phyloP scores from a whole-genome alignment of 2,113 vertebrate genomes.

The Mugil cephalus region DNA sequence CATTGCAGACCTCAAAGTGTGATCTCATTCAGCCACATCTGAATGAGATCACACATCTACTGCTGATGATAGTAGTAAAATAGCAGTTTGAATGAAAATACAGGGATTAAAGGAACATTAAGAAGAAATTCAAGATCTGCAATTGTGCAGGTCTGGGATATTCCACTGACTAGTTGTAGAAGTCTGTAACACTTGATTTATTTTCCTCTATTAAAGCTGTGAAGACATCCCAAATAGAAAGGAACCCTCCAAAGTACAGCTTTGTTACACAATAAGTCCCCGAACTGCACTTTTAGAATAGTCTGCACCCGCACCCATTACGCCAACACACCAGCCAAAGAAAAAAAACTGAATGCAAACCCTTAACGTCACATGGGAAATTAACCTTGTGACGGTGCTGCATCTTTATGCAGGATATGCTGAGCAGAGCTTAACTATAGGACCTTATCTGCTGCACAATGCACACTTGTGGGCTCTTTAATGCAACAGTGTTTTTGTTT shows the following conservation, averaged over 20 bases:
- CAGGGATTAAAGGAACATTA: too few species aligned
- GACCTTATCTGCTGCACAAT: slow-evolving; percentile 20
- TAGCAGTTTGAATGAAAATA: too few species aligned
- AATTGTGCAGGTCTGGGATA: too few species aligned
- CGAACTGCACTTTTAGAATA: background rate
- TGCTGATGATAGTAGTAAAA: too few species aligned
- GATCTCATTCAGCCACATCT: too few species aligned
- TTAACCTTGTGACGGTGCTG: slow-evolving; percentile 37
- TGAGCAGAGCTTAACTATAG: slow-evolving; percentile 29
- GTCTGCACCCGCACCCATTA: slow-evolving; percentile 21
- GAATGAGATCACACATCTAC: too few species aligned
- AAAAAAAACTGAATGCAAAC: slow-evolving; percentile 16
- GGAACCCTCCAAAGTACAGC: background rate
- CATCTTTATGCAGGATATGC: slow-evolving; percentile 50
- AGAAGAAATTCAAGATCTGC: too few species aligned
- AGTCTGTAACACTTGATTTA: background rate
- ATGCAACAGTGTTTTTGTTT: slow-evolving; percentile 20
- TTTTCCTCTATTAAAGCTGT: slow-evolving; percentile 3
- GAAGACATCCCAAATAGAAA: slow-evolving; percentile 12
- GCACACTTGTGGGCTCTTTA: slow-evolving; percentile 51
- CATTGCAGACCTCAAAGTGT: too few species aligned
- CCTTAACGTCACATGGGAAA: slow-evolving; percentile 29
- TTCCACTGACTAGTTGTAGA: too few species aligned
- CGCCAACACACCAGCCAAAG: slow-evolving; percentile 20
- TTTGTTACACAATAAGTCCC: background rate